Evolutionary conservation across 2,113 vertebrate genomes (phyloP).

Genomic region (Pimephales promelas): DNA sequence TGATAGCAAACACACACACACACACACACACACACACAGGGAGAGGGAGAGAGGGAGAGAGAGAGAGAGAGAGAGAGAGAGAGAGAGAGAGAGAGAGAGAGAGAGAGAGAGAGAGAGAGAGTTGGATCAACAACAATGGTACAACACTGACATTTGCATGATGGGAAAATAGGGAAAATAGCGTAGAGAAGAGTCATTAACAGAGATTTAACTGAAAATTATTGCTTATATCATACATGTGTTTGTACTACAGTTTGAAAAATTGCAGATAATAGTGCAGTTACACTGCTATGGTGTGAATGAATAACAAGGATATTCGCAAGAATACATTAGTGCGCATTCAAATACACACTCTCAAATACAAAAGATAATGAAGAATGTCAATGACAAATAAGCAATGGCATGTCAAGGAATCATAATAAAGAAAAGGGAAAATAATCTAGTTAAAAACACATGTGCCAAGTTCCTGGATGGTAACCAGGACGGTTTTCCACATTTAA

Average conservation of each 20-base stretch:
- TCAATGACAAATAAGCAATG: not conserved
- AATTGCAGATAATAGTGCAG: not conserved
- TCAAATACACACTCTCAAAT: not conserved
- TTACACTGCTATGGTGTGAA: not conserved
- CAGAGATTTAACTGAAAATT: not conserved
- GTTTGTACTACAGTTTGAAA: not conserved
- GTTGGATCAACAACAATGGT: too few relatives aligned
- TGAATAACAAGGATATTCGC: not conserved
- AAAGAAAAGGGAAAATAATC: not conserved
- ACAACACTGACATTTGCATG: not conserved
- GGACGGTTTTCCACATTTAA: too few relatives aligned
- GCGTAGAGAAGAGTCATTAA: not conserved
- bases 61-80: too few relatives aligned
- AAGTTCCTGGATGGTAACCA: not conserved
- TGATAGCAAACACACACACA: not conserved
- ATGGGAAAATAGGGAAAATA: not conserved
- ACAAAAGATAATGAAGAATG: not conserved
- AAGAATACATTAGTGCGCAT: not conserved
- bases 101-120: too few relatives aligned
- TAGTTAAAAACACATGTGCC: not conserved
- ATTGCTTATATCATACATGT: not conserved
- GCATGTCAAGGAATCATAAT: not conserved
- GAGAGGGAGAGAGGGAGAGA: too few relatives aligned
- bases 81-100: too few relatives aligned
- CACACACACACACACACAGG: conserved; percentile 36